Percentiles rank a stretch among this genome's conserved stretches.
phyloP scores from a whole-genome alignment of 1,140 invertebrate species.

The Aethina tumida region DNA sequence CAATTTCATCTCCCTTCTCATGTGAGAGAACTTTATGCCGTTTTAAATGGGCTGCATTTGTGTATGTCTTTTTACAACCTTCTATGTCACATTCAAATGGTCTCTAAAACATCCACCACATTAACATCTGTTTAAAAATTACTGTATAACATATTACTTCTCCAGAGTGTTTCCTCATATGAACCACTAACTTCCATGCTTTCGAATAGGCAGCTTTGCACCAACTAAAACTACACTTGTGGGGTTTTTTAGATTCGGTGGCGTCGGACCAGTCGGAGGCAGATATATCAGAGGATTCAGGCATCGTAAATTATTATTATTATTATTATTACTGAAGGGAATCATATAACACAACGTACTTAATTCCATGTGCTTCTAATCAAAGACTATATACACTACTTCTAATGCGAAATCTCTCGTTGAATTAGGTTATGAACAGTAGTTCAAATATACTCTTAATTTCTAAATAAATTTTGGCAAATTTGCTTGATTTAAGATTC shows the following conservation, averaged over 20 bases:
- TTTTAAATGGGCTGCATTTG: slow-evolving; percentile 39
- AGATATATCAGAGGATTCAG: no score
- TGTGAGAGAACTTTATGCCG: slow-evolving; percentile 36
- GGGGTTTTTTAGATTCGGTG: slow-evolving; percentile 3
- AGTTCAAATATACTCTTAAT: no score
- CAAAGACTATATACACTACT: no score
- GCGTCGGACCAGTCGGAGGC: no score
- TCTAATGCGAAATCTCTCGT: no score
- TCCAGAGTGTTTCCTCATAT: slow-evolving; percentile 37
- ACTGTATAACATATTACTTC: slow-evolving; percentile 32
- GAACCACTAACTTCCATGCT: slow-evolving; percentile 37
- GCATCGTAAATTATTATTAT: no score
- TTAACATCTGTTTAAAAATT: slow-evolving; percentile 3
- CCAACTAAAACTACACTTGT: slow-evolving; percentile 30
- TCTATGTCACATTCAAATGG: slow-evolving; percentile 34
- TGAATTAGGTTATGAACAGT: no score
- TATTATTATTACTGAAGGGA: no score
- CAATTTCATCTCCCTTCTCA: slow-evolving; percentile 7
- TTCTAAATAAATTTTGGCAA: no score
- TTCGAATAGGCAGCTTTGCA: slow-evolving; percentile 38
- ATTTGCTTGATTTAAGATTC: no score
- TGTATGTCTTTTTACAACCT: slow-evolving; percentile 40
- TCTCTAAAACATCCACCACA: slow-evolving; percentile 31
- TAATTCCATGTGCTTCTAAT: no score
- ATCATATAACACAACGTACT: no score